These are phyloP conservation scores for Coptodon bakossiorum DNA, from an alignment of 2,113 vertebrate genomes.

Conservation along the genomic window DNA sequence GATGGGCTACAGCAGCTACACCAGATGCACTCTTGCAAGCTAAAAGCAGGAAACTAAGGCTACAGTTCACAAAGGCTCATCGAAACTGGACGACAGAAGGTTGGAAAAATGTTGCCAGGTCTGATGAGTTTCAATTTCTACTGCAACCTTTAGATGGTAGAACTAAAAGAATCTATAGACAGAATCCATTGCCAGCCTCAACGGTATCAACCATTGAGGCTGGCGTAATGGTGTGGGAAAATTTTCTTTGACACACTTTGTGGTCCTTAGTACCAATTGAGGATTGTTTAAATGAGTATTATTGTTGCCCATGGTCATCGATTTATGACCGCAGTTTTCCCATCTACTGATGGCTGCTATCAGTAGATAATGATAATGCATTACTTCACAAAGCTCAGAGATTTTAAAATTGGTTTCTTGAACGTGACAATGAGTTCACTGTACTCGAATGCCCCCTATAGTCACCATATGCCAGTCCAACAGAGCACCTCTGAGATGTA, in stretches of 20 bases:
- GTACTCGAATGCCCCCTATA: not conserved
- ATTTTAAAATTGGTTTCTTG: not conserved
- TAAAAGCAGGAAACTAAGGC: not conserved
- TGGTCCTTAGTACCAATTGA: not conserved
- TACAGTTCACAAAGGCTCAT: not conserved
- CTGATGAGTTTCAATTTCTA: not conserved
- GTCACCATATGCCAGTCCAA: not conserved
- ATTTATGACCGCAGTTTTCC: not conserved
- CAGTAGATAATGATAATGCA: not conserved
- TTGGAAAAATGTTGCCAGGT: not conserved
- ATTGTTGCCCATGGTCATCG: not conserved
- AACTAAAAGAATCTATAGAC: not conserved
- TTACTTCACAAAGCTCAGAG: not conserved
- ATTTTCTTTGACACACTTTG: not conserved
- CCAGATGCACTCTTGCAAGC: not conserved
- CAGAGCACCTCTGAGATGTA: not conserved
- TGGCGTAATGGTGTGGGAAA: not conserved
- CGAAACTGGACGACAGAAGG: rapidly evolving
- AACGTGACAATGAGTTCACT: not conserved
- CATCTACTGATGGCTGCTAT: not conserved
- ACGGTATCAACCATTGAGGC: rapidly evolving
- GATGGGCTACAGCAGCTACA: not conserved
- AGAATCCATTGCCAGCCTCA: not conserved
- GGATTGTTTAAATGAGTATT: not conserved
- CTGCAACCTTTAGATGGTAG: not conserved